Base-by-base conservation (phyloP, 2,113 vertebrate genomes). In the Megaptera novaeangliae region DNA sequence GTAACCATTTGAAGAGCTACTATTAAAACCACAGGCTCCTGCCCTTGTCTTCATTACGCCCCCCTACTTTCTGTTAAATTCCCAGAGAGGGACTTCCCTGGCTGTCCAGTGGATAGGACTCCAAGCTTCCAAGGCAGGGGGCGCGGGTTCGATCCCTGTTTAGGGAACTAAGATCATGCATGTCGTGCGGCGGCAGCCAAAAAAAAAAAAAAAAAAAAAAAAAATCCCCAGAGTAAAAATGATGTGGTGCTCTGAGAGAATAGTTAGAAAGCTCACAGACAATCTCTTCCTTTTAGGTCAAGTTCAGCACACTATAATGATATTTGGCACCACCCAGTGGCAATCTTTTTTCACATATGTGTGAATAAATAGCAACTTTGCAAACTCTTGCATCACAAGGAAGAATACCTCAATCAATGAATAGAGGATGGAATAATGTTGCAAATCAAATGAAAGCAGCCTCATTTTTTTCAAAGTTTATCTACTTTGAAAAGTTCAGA, bases 381-480 rank as follows among this genome's bases (percentile, higher is more conserved):
- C 52, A 97, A 93, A 96, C 18, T 83, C 41, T 64, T 95, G 10
- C 9, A 64, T 88, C 18, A 34, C 15, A 72, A 92, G 31, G 80
- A 41, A 77, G 11, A 77, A 77, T 41, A 69, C 59, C 41, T 87
- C 69, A 66, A 72, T 74, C 64, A 63, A 75, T 7, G 59, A 86
- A 81, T 0, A 89, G 6, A 84, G 23, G 95, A 36, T n/a, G 88
- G 69, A 55, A 71, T 49, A 72, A 92, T n/a, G 34, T 4, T 93
- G 25, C 39, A 96, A 87, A 85, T 77, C 71, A 91, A 87, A 96
- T n/a, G 14, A 85, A 95, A 93, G 44, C 13, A 44, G 18, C 90
- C 91, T 89, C 39, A 64, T 46, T 72, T 91, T 82, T 84, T 39
- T 55, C 31, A 34, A 36, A 94, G 71, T 14, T 41, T n/a, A 55